Conservation (phyloP, 2,888 invertebrate species). For the Malthinus flaveolus region DNA sequence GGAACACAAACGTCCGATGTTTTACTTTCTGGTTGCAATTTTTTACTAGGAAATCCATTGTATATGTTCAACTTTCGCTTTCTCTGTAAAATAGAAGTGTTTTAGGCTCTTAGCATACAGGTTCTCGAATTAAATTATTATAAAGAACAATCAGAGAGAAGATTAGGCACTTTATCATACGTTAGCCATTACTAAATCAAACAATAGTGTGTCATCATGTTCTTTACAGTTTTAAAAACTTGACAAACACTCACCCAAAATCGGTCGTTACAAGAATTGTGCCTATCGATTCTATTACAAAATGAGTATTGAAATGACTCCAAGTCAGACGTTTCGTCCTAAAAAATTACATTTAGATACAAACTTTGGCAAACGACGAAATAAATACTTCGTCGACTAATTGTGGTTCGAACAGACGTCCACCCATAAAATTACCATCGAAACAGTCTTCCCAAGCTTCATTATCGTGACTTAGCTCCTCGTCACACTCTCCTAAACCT, state of each 20-base stretch:
- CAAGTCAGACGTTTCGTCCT: too few species aligned
- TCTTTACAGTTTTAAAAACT: neutral
- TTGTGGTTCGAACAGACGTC: constrained; percentile 30
- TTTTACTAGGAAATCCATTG: constrained; percentile 60
- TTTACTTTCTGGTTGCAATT: constrained; percentile 56
- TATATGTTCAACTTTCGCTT: constrained; percentile 57
- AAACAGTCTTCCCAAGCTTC: constrained; percentile 45
- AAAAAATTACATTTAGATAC: too few species aligned
- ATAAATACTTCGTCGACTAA: constrained; percentile 30
- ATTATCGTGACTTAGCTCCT: constrained; percentile 37
- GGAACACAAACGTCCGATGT: constrained; percentile 22
- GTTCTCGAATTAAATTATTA: neutral
- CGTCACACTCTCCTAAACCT: constrained; percentile 48
- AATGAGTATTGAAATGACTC: too few species aligned
- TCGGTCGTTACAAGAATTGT: too few species aligned
- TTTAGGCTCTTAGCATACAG: constrained; percentile 2
- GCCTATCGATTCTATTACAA: too few species aligned
- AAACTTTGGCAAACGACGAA: too few species aligned
- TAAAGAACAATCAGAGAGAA: constrained; percentile 51
- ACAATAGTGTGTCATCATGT: neutral
- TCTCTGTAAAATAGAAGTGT: constrained; percentile 45
- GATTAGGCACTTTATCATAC: constrained; percentile 46
- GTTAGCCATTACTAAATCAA: constrained; percentile 41
- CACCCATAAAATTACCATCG: constrained; percentile 30
- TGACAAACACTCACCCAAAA: too few species aligned